phyloP scores from a whole-genome alignment of 2,888 invertebrate species.

The Stenotaenia linearis region DNA sequence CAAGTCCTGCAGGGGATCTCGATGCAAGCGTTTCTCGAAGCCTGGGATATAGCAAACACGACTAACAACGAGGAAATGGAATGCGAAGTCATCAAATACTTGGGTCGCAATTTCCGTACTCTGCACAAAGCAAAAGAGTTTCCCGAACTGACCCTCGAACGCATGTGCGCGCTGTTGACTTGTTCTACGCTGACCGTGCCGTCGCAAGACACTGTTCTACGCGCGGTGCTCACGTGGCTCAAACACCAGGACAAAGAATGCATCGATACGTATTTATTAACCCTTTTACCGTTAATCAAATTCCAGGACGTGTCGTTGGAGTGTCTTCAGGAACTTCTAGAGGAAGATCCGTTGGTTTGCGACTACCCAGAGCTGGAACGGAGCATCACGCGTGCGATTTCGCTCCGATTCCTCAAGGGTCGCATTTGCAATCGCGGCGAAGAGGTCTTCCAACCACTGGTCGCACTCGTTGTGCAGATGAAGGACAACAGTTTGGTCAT shows the following conservation, averaged over 20 bases:
- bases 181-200: conserved; percentile 11
- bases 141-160: conserved; percentile 7
- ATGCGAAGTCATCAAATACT: conserved; percentile 27
- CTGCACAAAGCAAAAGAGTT: conserved; percentile 28
- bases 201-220: not conserved
- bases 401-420: not conserved
- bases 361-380: conserved; percentile 15
- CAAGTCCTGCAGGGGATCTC: not conserved
- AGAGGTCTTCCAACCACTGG: conserved; percentile 2
- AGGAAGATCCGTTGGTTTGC: conserved; percentile 19
- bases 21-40: conserved; percentile 2
- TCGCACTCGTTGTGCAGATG: conserved; percentile 24
- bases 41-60: conserved; percentile 26
- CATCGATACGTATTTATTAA: conserved; percentile 11
- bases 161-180: conserved; percentile 8
- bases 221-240: conserved; percentile 4
- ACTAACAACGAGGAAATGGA: conserved; percentile 27
- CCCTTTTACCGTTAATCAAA: conserved; percentile 15
- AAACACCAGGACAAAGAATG: conserved; percentile 30
- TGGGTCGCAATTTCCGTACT: conserved; percentile 21
- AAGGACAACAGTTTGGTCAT: conserved; percentile 29
- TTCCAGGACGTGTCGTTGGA: conserved; percentile 2
- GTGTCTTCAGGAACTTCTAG: conserved; percentile 27
- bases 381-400: conserved; percentile 2
- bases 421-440: conserved; percentile 21